A percentile compares a stretch with the other conserved stretches of the same genome.
These are phyloP conservation scores for Homarus americanus DNA, from an alignment of 1,140 invertebrate genomes.

Conservation along the genomic window DNA sequence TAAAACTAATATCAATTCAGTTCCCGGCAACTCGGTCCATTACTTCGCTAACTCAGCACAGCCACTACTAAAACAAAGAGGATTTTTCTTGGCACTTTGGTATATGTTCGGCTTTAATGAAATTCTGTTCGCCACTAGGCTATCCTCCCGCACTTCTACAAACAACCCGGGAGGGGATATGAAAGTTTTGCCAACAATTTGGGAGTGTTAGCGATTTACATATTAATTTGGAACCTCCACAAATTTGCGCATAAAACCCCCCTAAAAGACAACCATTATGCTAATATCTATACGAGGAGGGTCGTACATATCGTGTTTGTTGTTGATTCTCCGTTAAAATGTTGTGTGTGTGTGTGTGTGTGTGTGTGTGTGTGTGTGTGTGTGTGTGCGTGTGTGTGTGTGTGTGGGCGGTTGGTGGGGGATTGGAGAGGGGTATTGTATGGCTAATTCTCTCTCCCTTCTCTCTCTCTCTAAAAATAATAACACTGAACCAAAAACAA, in stretches of 20 bases:
- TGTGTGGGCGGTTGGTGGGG: no score
- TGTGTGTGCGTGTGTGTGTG: no score
- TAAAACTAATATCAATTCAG: neutral
- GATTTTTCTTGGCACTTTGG: slow-evolving; percentile 17
- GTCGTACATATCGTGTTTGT: no score
- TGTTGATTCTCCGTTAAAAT: no score
- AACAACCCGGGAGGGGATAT: neutral
- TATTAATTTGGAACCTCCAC: neutral
- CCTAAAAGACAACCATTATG: neutral
- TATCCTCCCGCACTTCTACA: neutral
- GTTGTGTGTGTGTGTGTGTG: no score
- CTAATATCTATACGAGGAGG: neutral
- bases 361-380: no score
- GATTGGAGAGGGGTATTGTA: no score
- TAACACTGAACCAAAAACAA: no score
- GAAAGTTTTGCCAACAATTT: neutral
- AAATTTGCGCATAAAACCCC: neutral
- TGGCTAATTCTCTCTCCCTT: no score
- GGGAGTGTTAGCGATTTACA: neutral
- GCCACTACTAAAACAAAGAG: neutral
- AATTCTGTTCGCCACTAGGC: neutral
- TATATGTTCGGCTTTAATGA: neutral
- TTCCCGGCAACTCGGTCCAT: neutral
- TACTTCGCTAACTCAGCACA: neutral
- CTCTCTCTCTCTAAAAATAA: no score